phyloP scores from a whole-genome alignment of 1,140 invertebrate species.

The Drosophila tsacasi region DNA sequence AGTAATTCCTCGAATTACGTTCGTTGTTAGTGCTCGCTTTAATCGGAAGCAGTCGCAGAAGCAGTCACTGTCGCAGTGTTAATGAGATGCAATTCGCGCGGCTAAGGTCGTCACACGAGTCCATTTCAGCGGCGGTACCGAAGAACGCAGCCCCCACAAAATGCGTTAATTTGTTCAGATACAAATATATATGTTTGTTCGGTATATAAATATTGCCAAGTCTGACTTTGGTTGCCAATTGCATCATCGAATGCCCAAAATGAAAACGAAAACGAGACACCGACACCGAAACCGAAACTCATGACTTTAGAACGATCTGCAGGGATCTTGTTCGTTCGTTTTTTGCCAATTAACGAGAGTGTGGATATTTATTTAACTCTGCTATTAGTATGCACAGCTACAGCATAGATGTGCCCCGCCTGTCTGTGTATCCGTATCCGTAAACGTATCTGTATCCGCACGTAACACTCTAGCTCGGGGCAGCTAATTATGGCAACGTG shows the following conservation, averaged over 20 bases:
- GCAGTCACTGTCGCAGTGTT: slow-evolving; percentile 57
- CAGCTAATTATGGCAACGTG: slow-evolving; percentile 62
- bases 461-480: slow-evolving; percentile 35
- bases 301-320: slow-evolving; percentile 40
- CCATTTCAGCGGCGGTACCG: slow-evolving; percentile 10
- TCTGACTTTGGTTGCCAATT: slow-evolving; percentile 41
- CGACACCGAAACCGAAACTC: slow-evolving; percentile 20
- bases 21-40: slow-evolving; percentile 5
- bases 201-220: slow-evolving; percentile 2
- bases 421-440: slow-evolving; percentile 13
- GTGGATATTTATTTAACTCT: slow-evolving; percentile 57
- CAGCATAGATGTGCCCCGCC: not conserved
- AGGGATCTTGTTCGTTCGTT: slow-evolving; percentile 24
- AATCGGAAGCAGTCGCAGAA: slow-evolving; percentile 63
- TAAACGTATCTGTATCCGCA: slow-evolving; percentile 4
- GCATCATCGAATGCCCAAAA: slow-evolving; percentile 47
- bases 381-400: slow-evolving; percentile 46
- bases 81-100: slow-evolving; percentile 47
- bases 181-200: not conserved
- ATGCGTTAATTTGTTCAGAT: slow-evolving; percentile 28
- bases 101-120: slow-evolving; percentile 28
- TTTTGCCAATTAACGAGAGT: slow-evolving; percentile 67
- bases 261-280: slow-evolving; percentile 13
- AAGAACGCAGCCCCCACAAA: slow-evolving; percentile 23
- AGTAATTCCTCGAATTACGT: slow-evolving; percentile 23